Percentiles rank a stretch among this genome's conserved stretches.
phyloP scores from a whole-genome alignment of 2,888 invertebrate genomes.

The Pristionchus fissidentatus region DNA sequence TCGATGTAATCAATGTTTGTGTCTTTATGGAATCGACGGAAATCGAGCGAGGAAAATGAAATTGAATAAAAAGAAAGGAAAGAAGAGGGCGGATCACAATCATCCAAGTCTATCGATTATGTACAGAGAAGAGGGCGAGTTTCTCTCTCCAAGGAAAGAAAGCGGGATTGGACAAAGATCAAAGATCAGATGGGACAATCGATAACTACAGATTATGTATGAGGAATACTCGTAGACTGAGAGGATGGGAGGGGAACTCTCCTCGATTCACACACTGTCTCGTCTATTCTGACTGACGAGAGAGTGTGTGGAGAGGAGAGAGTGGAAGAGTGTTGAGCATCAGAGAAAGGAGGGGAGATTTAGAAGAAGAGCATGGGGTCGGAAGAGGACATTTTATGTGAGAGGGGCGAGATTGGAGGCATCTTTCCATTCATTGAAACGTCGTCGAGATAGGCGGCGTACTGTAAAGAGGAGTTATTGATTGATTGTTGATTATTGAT shows the following conservation, averaged over 20 bases:
- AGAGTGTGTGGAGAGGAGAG: background rate
- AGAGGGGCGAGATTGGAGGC: constrained; percentile 62
- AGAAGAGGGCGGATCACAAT: background rate
- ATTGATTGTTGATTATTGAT: constrained; percentile 27
- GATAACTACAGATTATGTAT: constrained; percentile 18
- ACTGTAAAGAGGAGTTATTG: constrained; percentile 63
- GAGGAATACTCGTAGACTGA: constrained; percentile 2
- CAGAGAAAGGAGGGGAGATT: constrained; percentile 1
- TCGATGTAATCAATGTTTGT: too few relatives aligned
- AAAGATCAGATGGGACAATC: background rate
- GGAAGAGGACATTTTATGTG: constrained; percentile 66
- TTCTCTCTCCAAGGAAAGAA: constrained; percentile 16
- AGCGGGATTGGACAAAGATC: background rate
- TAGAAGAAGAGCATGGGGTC: constrained; percentile 70
- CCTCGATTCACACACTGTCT: too few relatives aligned
- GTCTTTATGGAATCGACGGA: too few relatives aligned
- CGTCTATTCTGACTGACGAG: too few relatives aligned
- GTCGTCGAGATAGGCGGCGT: constrained; percentile 71
- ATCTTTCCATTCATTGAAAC: constrained; percentile 57
- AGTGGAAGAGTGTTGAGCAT: background rate
- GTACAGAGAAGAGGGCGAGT: constrained; percentile 6
- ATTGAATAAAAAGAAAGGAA: constrained; percentile 39
- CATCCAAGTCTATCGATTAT: constrained; percentile 36
- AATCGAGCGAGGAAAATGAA: too few relatives aligned
- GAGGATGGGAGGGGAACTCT: constrained; percentile 17